Base-by-base conservation (phyloP, 1,140 invertebrate species). In the Orius insidiosus region DNA sequence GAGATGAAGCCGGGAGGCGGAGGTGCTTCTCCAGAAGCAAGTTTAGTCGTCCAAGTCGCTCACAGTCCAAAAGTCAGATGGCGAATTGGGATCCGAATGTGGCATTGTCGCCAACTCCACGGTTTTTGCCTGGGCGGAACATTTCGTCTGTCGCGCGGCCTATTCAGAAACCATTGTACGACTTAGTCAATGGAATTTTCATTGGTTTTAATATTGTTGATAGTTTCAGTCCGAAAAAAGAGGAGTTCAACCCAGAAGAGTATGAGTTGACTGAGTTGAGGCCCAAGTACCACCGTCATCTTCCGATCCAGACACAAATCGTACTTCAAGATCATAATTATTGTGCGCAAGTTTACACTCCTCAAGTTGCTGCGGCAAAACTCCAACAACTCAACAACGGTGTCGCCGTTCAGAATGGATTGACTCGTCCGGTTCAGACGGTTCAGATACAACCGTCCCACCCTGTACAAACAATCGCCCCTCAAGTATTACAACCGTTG, bases 71-170 rank as follows among this genome's bases (percentile, higher is more conserved):
- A 3, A 5, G 13, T 44, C 31, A 33, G 42, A 14, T 30, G n/a
- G n/a, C n/a, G n/a, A n/a, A n/a, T n/a, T n/a, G n/a, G n/a, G n/a
- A n/a, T n/a, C n/a, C n/a, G n/a, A n/a, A n/a, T n/a, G n/a, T n/a
- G n/a, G n/a, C n/a, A n/a, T n/a, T n/a, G n/a, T 40, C 46, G n/a
- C 46, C 46, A 9, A 48, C 38, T 10, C 46, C 46, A 3, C n/a
- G 31, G 7, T 34, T 52, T 13, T 36, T 54, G 40, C 52, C 49
- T 19, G 51, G 35, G 42, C 47, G 49, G 40, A 54, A 51, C 48
- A 48, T 53, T 37, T 55, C 49, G 31, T 46, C 58, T 44, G 51
- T 52, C 46, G 47, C 49, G 40, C 49, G 46, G 34, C 50, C 48
- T 14, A 18, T 54, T 0, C 45, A 32, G 8, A 43, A 43, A 18